Base-by-base conservation (phyloP, 2,888 invertebrate species). In the Tortrix viridana region DNA sequence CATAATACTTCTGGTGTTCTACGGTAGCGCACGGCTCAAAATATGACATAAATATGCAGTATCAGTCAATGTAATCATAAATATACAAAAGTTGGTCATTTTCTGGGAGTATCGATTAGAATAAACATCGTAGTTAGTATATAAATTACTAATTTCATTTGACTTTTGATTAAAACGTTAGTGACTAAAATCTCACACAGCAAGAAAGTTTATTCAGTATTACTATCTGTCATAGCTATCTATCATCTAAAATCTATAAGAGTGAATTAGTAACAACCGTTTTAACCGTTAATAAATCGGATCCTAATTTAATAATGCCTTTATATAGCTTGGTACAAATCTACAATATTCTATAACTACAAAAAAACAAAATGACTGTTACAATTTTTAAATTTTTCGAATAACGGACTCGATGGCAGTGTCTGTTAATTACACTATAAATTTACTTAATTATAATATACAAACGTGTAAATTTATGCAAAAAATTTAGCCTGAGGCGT, bases 361-460 rank as follows among this genome's bases (percentile, higher is more conserved):
- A 12, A 26, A 26, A 26, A 26, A 26, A 26, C 9, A 26, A 26
- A 26, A 32, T 18, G 19, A 14, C 14, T 19, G 5, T 5, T 50
- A 23, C 16, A 16, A 18, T 14, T 37, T 57, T 41, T 1, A 52
- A 9, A 62, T 14, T 47, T 50, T 38, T 14, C 26, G 38, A 18
- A 19, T 26, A 41, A 57, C 52, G 47, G 46, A 46, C 50, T 55
- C 55, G 46, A 62, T 46, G 57, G 62, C 62, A 62, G 62, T 62
- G 52, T 62, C 38, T 16, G 50, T 56, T 44, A n/a, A 53, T 53
- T 56, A 50, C 38, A 16, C 26, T 56, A 19, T 48, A 23, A 32
- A 48, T 38, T 44, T 46, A 56, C 37, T 41, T 44, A 22, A 26
- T 41, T 50, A 62, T 38, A 55, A 44, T 37, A 37, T 19, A n/a